These are phyloP conservation scores for Abrostola triplasia DNA, from an alignment of 2,888 invertebrate genomes.

Conservation along the genomic window DNA sequence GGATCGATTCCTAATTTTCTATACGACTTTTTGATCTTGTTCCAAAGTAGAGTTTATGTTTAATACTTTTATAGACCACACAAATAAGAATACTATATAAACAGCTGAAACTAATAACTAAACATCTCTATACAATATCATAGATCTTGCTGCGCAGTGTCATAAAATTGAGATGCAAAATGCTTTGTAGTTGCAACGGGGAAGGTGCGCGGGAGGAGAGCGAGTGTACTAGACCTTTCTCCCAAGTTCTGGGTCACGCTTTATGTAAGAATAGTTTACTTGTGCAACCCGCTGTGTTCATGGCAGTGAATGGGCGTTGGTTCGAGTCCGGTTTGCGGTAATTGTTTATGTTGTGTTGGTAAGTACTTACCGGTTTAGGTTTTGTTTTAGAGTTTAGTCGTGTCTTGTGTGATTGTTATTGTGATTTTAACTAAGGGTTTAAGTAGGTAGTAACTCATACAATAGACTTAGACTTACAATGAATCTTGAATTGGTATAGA, in stretches of 20 bases:
- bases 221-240: constrained; percentile 80
- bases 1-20: no score
- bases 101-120: constrained; percentile 11
- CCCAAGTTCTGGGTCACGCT: constrained; percentile 85
- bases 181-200: constrained; percentile 52
- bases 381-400: neutral
- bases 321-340: constrained; percentile 47
- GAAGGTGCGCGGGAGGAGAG: constrained; percentile 25
- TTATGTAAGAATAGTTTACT: constrained; percentile 73
- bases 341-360: constrained; percentile 27
- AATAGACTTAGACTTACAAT: no score
- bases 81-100: neutral
- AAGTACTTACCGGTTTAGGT: neutral
- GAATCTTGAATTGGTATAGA: no score
- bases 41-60: no score
- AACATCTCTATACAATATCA: constrained; percentile 53
- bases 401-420: neutral
- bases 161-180: constrained; percentile 72
- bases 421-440: neutral
- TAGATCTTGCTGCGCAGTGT: constrained; percentile 58
- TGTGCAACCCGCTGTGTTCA: constrained; percentile 60
- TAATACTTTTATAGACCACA: no score
- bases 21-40: no score
- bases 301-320: constrained; percentile 53
- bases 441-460: no score